Evolutionary conservation across 2,797 vertebrate genomes (phyloP), one percentile per base, ranked within the genome.

Genomic region (Oophaga sylvatica): DNA sequence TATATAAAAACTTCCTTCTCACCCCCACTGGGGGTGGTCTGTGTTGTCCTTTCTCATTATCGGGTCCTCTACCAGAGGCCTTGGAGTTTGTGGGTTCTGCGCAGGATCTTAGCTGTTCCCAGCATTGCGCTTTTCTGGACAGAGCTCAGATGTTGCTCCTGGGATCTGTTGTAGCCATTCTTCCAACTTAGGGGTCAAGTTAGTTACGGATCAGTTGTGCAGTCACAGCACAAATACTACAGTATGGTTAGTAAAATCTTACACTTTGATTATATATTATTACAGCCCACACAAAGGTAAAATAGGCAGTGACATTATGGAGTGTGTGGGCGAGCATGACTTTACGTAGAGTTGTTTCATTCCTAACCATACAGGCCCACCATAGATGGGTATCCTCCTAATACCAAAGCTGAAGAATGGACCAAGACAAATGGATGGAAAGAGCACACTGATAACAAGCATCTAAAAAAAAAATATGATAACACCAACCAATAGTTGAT

Each of bases 361-460:
- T 75, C 16, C 57, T 19, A 80, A 20, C 2, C 17, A 35, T 17
- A 45, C 7, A 84, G 29, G 19, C 17, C 48, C 62, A 19, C 68
- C 20, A 79, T 56, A 41, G 81, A 59, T 35, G 31, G 22, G 71
- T 22, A 89, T 59, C 70, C 83, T 89, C 87, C 83, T 57, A 82
- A 77, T 76, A 82, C 83, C 79, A 89, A 77, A 19, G 31, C 83
- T 60, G 70, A 65, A 82, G 22, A 53, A 86, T 86, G 84, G 62
- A 67, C 29, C 15, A 9, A 86, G 60, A 89, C 31, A 76, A 62
- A 89, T 86, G 88, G 16, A 89, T 89, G 84, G 16, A 68, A 79
- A 83, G 48, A 68, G 12, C 9, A 81, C 65, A 45, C 59, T n/a
- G 16, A 77, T 53, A 26, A 86, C 68, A 16, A 76, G 17, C 78